These are phyloP conservation scores for Polylopha cassiicola DNA, from an alignment of 2,888 invertebrate species.

Conservation along the genomic window DNA sequence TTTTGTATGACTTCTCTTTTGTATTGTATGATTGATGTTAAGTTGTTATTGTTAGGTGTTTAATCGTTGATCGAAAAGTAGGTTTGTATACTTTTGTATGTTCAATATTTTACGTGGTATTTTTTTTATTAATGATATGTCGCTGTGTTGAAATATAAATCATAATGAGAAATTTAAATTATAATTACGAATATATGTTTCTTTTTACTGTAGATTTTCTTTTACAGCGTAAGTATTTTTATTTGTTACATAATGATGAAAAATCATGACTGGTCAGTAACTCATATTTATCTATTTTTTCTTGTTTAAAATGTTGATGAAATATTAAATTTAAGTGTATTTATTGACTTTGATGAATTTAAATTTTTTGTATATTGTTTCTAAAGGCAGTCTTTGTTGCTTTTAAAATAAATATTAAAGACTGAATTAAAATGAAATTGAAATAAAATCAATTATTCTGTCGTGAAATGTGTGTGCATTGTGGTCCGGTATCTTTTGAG, in stretches of 20 bases:
- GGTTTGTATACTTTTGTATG: no score
- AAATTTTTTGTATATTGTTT: slow-evolving; percentile 42
- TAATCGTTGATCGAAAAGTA: no score
- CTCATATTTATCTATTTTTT: slow-evolving; percentile 1
- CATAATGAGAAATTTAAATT: no score
- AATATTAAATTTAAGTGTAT: slow-evolving; percentile 12
- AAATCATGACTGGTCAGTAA: no score
- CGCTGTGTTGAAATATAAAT: no score
- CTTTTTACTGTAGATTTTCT: no score
- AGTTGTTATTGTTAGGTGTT: slow-evolving; percentile 5
- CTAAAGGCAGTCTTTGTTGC: slow-evolving; percentile 40
- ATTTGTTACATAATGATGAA: no score
- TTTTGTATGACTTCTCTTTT: slow-evolving; percentile 32
- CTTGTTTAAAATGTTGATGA: slow-evolving; percentile 4
- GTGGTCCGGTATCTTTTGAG: slow-evolving; percentile 1
- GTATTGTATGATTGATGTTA: slow-evolving; percentile 36
- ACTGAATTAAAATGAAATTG: slow-evolving; percentile 69
- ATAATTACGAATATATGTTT: no score
- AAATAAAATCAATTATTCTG: slow-evolving; percentile 70
- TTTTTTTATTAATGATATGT: no score
- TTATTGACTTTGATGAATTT: slow-evolving; percentile 25
- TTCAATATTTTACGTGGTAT: no score
- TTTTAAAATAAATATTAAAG: slow-evolving; percentile 66
- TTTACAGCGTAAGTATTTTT: no score
- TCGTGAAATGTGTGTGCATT: slow-evolving; percentile 49